These are phyloP conservation scores for Nephila pilipes DNA, from an alignment of 1,140 invertebrate genomes.

Conservation along the genomic window DNA sequence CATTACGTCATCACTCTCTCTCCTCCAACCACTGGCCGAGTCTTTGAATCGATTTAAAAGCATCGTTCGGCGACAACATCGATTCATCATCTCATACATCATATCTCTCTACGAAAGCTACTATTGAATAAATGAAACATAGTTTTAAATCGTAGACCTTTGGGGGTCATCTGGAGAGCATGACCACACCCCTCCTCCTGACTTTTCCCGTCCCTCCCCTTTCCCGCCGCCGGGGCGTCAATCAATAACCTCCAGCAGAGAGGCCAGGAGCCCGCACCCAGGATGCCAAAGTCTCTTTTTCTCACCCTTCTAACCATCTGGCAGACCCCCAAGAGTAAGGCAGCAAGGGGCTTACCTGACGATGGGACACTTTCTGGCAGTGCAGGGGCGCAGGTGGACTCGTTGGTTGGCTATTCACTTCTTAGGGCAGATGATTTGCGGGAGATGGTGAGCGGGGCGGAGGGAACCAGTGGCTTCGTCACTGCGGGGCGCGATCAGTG, in stretches of 20 bases:
- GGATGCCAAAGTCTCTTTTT: neutral
- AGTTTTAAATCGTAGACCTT: neutral
- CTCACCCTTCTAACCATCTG: neutral
- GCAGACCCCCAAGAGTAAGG: neutral
- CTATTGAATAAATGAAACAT: neutral
- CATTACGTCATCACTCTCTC: neutral
- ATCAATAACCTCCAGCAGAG: conserved; percentile 1
- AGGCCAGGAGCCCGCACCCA: neutral
- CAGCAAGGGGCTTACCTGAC: neutral
- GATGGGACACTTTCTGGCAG: neutral
- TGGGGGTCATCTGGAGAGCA: neutral
- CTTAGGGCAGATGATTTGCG: neutral
- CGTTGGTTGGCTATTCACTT: neutral
- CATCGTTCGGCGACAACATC: neutral
- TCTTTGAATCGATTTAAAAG: neutral
- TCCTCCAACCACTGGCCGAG: neutral
- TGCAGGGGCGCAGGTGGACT: conserved; percentile 14
- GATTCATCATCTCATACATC: neutral
- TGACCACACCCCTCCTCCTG: conserved; percentile 41
- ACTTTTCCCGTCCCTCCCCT: neutral
- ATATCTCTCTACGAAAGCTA: neutral
- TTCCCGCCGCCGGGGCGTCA: neutral
- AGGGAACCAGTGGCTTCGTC: neutral
- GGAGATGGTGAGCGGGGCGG: neutral
- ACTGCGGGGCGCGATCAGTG: conserved; percentile 47